Evolutionary conservation across 2,113 vertebrate species (phyloP), one percentile per base, ranked within the genome.

Genomic region (Labrus mixtus): DNA sequence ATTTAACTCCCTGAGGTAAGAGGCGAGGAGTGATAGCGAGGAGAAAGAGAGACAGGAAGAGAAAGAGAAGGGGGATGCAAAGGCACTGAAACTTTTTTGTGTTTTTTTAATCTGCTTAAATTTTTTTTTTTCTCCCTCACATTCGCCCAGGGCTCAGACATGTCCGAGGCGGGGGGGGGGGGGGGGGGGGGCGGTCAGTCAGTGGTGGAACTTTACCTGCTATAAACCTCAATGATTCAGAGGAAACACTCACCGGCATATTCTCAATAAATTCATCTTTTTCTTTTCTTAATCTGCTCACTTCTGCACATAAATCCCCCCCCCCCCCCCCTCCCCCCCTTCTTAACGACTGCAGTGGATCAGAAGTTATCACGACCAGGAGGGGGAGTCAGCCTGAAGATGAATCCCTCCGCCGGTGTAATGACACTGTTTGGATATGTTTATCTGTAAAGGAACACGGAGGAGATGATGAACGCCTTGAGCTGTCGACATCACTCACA

Each of bases 391-490:
- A 37, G 68, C 67, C 60, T 39, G 54, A 33, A 46, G 83, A 60
- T 81, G 83, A 77, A 83, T 88, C 80, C 46, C 17, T 68, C 19
- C 68, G 29, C 82, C 61, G 72, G 65, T 45, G 81, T 86, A 81
- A 88, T 78, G 78, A 83, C 68, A 82, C 53, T 61, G 82, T 62
- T 54, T 57, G 72, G 80, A 76, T 78, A 57, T 57, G 73, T 79
- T 83, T 83, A 90, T 88, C 86, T 90, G 4, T 48, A 76, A 53
- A 62, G 53, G 58, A 70, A 76, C 81, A 67, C 7, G 4, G 50
- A 69, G 65, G 48, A 45, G 50, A n/a, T 75, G 79, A 88, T 81
- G 55, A 66, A 88, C 83, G 81, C 15, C n/a, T 1, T 13, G 75
- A 85, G 75, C 60, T 43, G 29, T 20, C 13, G 61, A 79, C 83